phyloP scores from a whole-genome alignment of 2,113 vertebrate genomes.

The Andinoacara biseriatus region DNA sequence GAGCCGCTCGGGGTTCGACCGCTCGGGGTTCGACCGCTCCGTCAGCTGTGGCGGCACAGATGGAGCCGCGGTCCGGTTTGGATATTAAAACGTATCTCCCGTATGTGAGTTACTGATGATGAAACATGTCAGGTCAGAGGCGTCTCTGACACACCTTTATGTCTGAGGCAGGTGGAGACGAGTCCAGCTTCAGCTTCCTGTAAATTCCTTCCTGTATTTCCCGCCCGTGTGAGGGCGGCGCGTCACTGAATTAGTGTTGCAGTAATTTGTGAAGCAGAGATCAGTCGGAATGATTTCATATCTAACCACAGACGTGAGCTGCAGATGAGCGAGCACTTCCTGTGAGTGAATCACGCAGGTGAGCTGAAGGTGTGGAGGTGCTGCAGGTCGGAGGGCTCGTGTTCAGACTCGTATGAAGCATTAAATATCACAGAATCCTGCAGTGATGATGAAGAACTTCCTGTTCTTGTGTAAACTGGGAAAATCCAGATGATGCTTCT shows the following conservation, averaged over 20 bases:
- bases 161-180: not conserved
- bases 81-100: too few relatives aligned
- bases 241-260: not conserved
- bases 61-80: not conserved
- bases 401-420: not conserved
- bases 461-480: not conserved
- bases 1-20: constrained; percentile 22
- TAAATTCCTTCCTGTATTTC: not conserved
- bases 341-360: not conserved
- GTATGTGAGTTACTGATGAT: not conserved
- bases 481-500: not conserved
- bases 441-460: fast-evolving
- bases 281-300: not conserved
- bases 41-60: not conserved
- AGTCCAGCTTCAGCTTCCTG: not conserved
- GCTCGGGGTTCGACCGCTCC: too few relatives aligned
- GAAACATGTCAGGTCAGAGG: too few relatives aligned
- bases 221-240: not conserved
- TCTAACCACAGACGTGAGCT: not conserved
- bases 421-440: fast-evolving
- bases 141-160: not conserved
- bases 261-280: not conserved
- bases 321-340: not conserved
- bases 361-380: not conserved
- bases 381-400: not conserved